These are phyloP conservation scores for Sarcophilus harrisii DNA, from an alignment of 2,797 vertebrate species.

Conservation along the genomic window DNA sequence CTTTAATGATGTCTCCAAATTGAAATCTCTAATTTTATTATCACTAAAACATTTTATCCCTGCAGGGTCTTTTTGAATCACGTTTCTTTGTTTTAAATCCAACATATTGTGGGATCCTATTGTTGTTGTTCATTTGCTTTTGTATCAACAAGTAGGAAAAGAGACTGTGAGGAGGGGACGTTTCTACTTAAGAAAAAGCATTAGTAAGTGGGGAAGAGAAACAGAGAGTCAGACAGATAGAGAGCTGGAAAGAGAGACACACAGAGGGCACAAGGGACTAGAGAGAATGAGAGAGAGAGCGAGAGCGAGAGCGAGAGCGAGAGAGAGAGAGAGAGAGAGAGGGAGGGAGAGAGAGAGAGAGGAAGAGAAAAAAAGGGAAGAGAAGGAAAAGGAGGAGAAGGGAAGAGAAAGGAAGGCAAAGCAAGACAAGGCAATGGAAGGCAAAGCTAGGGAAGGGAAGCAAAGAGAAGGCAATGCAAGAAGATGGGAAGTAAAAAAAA, in stretches of 20 bases:
- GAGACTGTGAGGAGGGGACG: background rate
- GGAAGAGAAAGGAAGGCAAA: too few relatives aligned
- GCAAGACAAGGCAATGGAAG: too few relatives aligned
- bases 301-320: too few relatives aligned
- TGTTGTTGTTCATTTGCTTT: fast-evolving
- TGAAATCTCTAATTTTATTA: background rate
- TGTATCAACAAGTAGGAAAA: background rate
- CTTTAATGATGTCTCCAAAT: background rate
- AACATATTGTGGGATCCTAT: background rate
- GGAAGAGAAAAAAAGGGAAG: too few relatives aligned
- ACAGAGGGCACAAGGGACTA: too few relatives aligned
- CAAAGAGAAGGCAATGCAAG: too few relatives aligned
- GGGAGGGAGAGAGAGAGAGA: too few relatives aligned
- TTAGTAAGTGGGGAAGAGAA: background rate
- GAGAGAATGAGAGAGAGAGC: too few relatives aligned
- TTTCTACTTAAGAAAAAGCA: background rate
- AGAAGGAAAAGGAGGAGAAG: too few relatives aligned
- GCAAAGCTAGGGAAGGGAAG: too few relatives aligned
- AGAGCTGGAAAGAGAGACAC: background rate
- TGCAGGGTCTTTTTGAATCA: background rate
- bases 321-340: too few relatives aligned
- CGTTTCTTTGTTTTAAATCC: background rate
- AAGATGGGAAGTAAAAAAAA: background rate
- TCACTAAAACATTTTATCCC: background rate
- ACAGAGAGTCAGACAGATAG: background rate